These are phyloP conservation scores for Rhynchonycteris naso DNA, from an alignment of 2,797 vertebrate species.

Conservation along the genomic window DNA sequence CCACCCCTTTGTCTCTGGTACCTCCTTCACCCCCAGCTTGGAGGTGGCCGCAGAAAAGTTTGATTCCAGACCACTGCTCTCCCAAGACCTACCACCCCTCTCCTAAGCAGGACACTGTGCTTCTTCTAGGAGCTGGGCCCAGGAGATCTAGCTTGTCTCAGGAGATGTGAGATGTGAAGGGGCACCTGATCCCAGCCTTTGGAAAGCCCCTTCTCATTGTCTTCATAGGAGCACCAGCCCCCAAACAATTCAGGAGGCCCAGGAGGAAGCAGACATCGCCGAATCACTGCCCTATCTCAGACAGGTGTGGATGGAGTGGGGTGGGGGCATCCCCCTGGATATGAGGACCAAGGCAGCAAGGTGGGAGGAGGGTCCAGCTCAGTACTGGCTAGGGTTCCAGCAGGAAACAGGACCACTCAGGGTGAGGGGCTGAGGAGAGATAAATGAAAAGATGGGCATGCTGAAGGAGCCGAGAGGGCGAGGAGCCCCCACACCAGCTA, in stretches of 20 bases:
- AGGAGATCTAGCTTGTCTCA: background rate
- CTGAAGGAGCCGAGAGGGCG: background rate
- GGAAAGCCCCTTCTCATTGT: background rate
- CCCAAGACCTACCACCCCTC: background rate
- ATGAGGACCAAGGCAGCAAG: background rate
- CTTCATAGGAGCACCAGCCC: background rate
- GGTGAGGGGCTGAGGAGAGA: background rate
- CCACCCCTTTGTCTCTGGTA: accelerated
- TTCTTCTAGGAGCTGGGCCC: background rate
- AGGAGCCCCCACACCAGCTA: too few species aligned
- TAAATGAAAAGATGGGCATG: too few species aligned
- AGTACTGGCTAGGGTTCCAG: background rate
- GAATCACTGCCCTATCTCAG: background rate
- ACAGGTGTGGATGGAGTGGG: background rate
- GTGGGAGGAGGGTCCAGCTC: background rate
- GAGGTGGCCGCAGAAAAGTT: background rate
- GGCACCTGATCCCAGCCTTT: background rate
- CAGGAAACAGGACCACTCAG: background rate
- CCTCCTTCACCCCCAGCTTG: background rate
- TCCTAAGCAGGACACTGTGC: background rate
- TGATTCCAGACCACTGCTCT: background rate
- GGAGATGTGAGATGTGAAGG: background rate
- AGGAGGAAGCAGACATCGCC: background rate
- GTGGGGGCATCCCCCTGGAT: too few species aligned
- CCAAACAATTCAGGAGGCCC: background rate